phyloP scores from a whole-genome alignment of 1,140 invertebrate genomes.

The Acromyrmex echinatior region DNA sequence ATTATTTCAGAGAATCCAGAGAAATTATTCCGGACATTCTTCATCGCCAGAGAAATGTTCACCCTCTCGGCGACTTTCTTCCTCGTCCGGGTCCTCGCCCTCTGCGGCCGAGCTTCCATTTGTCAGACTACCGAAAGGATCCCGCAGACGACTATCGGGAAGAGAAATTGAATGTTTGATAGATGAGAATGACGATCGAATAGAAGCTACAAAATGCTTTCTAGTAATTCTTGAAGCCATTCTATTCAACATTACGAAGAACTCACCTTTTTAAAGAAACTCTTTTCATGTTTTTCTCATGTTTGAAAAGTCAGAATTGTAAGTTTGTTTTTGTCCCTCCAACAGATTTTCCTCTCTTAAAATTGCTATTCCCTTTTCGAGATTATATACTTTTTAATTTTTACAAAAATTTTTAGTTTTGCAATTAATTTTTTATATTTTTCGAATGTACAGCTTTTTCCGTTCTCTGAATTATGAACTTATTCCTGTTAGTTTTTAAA shows the following conservation, averaged over 20 bases:
- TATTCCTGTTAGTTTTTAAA: not conserved
- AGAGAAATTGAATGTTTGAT: constrained; percentile 60
- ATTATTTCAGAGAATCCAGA: constrained; percentile 64
- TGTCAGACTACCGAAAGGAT: constrained; percentile 45
- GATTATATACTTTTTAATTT: not conserved
- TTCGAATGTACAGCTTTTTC: not conserved
- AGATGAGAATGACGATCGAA: constrained; percentile 49
- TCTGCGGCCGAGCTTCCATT: constrained; percentile 40
- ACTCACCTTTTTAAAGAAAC: not conserved
- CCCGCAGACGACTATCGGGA: not conserved
- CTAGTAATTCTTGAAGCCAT: constrained; percentile 9
- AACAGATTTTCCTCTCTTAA: not conserved
- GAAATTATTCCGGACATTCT: constrained; percentile 66
- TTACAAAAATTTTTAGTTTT: not conserved
- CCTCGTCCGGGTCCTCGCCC: not conserved
- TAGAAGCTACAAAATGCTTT: constrained; percentile 15
- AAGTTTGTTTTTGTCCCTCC: not conserved
- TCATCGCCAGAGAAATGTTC: constrained; percentile 59
- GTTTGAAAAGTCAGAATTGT: constrained; percentile 15
- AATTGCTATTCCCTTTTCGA: not conserved
- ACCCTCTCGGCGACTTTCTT: constrained; percentile 41
- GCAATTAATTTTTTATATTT: not conserved
- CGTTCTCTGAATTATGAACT: not conserved
- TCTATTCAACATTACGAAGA: constrained; percentile 12
- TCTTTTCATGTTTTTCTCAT: constrained; percentile 16